A percentile compares a stretch with the other conserved stretches of the same genome.
phyloP scores from a whole-genome alignment of 2,113 vertebrate species.

The Lanius ludovicianus region DNA sequence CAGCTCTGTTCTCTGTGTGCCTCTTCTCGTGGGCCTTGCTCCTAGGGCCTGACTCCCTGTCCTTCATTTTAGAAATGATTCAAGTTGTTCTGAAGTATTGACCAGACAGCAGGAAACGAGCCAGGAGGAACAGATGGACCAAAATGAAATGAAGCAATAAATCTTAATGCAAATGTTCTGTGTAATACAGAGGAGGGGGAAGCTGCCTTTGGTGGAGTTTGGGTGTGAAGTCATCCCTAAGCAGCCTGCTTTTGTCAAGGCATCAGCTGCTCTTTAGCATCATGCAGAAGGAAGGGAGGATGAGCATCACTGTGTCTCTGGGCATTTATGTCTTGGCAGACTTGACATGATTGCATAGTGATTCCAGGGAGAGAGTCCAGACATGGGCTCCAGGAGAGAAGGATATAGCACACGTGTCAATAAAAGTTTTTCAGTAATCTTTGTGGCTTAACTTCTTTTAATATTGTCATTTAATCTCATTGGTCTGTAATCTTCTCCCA shows the following conservation, averaged over 20 bases:
- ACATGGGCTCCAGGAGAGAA: background rate
- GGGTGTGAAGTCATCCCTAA: background rate
- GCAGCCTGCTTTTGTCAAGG: background rate
- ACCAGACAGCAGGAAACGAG: background rate
- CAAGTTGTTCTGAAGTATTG: background rate
- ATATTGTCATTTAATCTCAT: background rate
- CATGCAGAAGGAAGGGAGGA: background rate
- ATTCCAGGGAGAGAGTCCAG: background rate
- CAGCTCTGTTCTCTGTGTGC: background rate
- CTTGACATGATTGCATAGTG: fast-evolving
- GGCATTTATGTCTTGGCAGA: background rate
- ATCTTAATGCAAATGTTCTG: background rate
- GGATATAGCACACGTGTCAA: background rate
- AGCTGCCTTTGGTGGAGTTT: background rate
- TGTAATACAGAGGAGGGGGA: background rate
- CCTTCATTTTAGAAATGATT: background rate
- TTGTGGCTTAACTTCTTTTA: background rate
- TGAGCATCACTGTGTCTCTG: background rate
- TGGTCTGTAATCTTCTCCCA: background rate
- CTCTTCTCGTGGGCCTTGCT: background rate
- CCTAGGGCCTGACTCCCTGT: background rate
- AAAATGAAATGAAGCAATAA: background rate
- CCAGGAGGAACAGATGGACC: background rate
- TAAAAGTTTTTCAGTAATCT: background rate
- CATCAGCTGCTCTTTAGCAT: background rate